A percentile compares a stretch with the other conserved stretches of the same genome.
Evolutionary conservation across 64 coral and sea anemone species (phyloP).

Genomic region (Cladopsammia gracilis): DNA sequence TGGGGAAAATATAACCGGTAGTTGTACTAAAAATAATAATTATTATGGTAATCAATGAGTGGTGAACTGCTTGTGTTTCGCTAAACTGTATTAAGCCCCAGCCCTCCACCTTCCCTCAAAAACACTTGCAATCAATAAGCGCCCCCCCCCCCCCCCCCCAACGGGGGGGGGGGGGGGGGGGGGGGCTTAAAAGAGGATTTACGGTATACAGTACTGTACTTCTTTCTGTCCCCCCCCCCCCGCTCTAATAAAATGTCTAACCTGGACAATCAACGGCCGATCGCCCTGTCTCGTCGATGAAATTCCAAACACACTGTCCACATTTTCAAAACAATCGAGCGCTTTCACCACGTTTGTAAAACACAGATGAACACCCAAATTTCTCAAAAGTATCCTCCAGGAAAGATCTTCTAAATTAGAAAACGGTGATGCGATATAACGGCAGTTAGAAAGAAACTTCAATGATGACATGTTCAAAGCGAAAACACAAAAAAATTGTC

Average conservation of each 20-base stretch:
- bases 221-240: no score
- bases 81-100: no score
- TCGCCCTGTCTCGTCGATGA: neutral
- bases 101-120: no score
- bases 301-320: neutral
- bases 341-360: neutral
- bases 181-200: no score
- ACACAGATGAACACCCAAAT: conserved; percentile 32
- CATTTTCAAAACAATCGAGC: neutral
- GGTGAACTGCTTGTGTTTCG: no score
- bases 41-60: no score
- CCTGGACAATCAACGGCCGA: conserved; percentile 32
- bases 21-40: no score
- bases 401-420: conserved; percentile 38
- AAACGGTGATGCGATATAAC: conserved; percentile 32
- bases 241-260: neutral
- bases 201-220: no score
- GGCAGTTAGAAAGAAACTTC: conserved; percentile 29
- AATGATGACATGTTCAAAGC: neutral
- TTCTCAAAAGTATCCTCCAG: conserved; percentile 34
- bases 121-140: no score
- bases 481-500: neutral
- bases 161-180: no score
- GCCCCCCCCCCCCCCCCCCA: no score
- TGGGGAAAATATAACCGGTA: no score